Evolutionary conservation across 2,113 vertebrate species (phyloP).

Genomic region (Laticauda laticaudata): DNA sequence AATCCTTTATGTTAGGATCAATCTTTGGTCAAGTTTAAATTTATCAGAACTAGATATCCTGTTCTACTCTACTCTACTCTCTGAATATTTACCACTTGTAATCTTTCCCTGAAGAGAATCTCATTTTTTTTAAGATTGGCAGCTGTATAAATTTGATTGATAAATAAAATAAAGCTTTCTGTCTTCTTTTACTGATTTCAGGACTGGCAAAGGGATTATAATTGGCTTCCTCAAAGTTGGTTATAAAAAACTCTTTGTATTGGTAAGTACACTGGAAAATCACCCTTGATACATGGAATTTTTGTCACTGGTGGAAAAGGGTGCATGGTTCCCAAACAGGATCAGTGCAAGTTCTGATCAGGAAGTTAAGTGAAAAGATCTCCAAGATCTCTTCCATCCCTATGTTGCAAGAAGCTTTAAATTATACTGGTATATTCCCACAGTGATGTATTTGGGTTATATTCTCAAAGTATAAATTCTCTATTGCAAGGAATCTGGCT

Average conservation of each 20-base stretch:
- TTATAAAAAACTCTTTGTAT: conserved; percentile 88
- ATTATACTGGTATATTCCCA: background rate
- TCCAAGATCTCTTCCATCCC: background rate
- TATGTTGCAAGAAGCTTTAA: background rate
- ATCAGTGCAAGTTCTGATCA: background rate
- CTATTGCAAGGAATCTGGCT: background rate
- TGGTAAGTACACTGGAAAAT: conserved; percentile 73
- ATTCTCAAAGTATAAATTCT: background rate
- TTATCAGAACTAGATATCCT: background rate
- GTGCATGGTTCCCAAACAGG: background rate
- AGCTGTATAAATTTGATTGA: background rate
- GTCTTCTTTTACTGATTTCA: conserved; percentile 30
- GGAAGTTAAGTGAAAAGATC: background rate
- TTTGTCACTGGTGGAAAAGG: background rate
- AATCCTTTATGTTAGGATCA: background rate
- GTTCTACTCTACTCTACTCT: too few species aligned
- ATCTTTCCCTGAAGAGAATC: background rate
- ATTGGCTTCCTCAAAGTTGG: conserved; percentile 90
- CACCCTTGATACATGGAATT: background rate
- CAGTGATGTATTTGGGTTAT: background rate
- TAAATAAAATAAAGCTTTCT: background rate
- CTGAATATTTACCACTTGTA: background rate
- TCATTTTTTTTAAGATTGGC: background rate
- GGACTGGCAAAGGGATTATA: conserved; percentile 73
- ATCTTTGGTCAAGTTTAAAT: background rate